These are phyloP conservation scores for Canis aureus DNA, from an alignment of 2,113 vertebrate species.

Conservation along the genomic window DNA sequence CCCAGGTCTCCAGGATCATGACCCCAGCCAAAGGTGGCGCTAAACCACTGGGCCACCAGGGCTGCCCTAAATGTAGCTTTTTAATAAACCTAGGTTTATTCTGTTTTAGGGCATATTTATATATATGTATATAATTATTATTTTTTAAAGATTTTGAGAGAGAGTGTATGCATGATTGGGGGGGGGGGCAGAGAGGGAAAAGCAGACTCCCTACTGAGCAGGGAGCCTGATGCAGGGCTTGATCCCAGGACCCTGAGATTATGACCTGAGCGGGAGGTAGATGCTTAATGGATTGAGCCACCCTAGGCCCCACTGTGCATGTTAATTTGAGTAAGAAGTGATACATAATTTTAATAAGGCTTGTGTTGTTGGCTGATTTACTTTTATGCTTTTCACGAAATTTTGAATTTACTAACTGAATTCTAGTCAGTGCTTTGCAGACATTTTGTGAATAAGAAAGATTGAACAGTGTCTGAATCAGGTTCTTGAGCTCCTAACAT, in stretches of 20 bases:
- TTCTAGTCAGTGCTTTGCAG: not conserved
- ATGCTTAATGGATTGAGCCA: not conserved
- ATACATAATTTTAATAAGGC: not conserved
- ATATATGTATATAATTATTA: not conserved
- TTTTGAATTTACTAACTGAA: slow-evolving; percentile 14
- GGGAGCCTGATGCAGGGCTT: not conserved
- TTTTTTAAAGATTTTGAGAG: not conserved
- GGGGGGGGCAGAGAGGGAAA: not conserved
- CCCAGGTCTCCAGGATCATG: no score
- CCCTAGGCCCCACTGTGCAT: not conserved
- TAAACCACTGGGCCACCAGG: no score
- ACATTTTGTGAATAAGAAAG: not conserved
- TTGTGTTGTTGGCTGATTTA: slow-evolving; percentile 16
- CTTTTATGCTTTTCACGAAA: not conserved
- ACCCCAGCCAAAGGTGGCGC: no score
- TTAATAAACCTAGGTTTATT: not conserved
- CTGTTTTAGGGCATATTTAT: not conserved
- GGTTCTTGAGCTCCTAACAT: not conserved
- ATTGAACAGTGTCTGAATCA: not conserved
- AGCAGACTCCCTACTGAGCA: not conserved
- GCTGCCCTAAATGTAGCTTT: not conserved
- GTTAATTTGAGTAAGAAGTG: not conserved
- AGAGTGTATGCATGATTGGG: not conserved
- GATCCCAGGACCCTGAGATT: not conserved
- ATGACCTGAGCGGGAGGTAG: not conserved